These are phyloP conservation scores for Germaria angustata DNA, from an alignment of 2,888 invertebrate genomes.

Conservation along the genomic window DNA sequence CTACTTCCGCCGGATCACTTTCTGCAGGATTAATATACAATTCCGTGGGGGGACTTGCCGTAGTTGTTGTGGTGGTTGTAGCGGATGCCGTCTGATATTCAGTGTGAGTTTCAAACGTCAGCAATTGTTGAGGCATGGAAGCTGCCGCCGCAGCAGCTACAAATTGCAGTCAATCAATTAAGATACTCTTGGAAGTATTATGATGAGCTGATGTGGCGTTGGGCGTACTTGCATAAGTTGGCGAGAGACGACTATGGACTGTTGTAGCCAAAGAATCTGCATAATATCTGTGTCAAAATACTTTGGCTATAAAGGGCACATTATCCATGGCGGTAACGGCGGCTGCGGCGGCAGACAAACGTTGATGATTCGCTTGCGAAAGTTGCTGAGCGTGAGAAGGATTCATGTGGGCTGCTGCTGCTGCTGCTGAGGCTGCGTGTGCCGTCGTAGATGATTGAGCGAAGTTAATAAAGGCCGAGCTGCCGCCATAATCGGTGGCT, in stretches of 20 bases:
- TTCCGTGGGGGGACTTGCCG: constrained; percentile 23
- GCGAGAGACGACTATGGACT: constrained; percentile 58
- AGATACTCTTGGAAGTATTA: constrained; percentile 71
- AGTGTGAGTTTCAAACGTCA: constrained; percentile 55
- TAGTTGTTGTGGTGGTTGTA: neutral
- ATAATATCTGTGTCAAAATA: constrained; percentile 80
- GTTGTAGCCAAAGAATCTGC: constrained; percentile 76
- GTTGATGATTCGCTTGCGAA: constrained; percentile 70
- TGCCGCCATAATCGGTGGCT: constrained; percentile 66
- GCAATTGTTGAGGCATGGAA: constrained; percentile 49
- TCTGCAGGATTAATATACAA: constrained; percentile 24
- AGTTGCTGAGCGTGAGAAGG: constrained; percentile 68
- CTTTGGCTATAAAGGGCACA: constrained; percentile 80
- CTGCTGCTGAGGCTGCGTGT: constrained; percentile 42
- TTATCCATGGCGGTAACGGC: constrained; percentile 74
- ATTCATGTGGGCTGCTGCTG: constrained; percentile 63
- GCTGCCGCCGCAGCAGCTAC: constrained; percentile 72
- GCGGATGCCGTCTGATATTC: constrained; percentile 42
- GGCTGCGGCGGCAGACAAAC: constrained; percentile 72
- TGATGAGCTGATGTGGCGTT: constrained; percentile 57
- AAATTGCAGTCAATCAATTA: constrained; percentile 79
- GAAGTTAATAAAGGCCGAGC: constrained; percentile 77
- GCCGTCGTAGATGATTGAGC: constrained; percentile 61
- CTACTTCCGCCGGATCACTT: neutral
- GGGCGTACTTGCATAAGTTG: constrained; percentile 48